Base-by-base conservation (phyloP, 2,888 invertebrate genomes). In the Sericinus montela region DNA sequence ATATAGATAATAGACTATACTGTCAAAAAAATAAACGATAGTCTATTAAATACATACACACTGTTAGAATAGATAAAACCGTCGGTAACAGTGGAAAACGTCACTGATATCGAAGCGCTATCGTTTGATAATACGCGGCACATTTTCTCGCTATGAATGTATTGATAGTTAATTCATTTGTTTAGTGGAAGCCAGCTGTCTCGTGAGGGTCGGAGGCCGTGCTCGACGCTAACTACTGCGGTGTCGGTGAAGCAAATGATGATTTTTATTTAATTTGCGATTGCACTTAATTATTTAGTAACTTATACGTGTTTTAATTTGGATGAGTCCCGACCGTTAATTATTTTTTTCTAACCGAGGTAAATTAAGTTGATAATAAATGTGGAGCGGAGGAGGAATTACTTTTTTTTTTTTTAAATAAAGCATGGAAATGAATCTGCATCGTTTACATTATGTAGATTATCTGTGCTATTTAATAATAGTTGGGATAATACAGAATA, bases 121-220 rank as follows among this genome's bases (percentile, higher is more conserved):
- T 30, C 38, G 42, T 15, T 34, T 36, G 36, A 35, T 41, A 39
- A 36, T 50, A 39, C 48, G 50, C 50, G 38, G 38, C 42, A 47
- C 45, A 43, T 29, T 11, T n/a, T 35, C 32, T 15, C 25, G 38
- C 19, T 55, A 65, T 70, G 69, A 52, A 72, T 72, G 75, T 58
- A 59, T 71, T 66, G 67, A 72, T 67, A 76, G 83, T 85, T 84
- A 85, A 85, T 79, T 77, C 61, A 76, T 81, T 80, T 80, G 79
- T 82, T 82, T 78, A 81, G 81, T 81, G 67, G 54, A 81, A 84
- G 85, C 84, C 71, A 71, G 80, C 80, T 2, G 68, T 76, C 58
- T 69, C 70, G 80, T 83, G 69, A 83, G 79, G 69, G 62, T 61
- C 54, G 62, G 59, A 67, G 70, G 72, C 71, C 69, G 80, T 73